Base-by-base conservation (phyloP, 2,797 vertebrate genomes). In the Paratrypauchen microcephalus region DNA sequence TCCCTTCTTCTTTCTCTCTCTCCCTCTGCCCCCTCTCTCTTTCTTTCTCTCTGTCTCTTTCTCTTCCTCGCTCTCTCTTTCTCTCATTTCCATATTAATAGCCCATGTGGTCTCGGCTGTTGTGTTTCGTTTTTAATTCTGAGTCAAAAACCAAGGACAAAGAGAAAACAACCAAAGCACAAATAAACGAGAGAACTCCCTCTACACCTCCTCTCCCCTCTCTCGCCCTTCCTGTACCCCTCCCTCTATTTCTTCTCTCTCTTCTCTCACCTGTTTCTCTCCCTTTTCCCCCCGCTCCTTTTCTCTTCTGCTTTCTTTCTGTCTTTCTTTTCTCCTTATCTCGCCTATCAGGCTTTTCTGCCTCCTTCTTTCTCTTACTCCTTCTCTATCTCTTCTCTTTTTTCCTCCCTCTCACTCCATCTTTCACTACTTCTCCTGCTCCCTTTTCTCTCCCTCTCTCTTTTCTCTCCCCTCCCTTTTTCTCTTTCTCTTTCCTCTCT, bases 71-170 rank as follows among this genome's bases (percentile, higher is more conserved):
- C 12, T 9, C 23, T 23, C 16, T 23, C 24, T 16, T 1, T 28
- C 24, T 28, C 55, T 28, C 55, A 55, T 55, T 55, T 55, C n/a
- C 52, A 55, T 55, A 55, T 55, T 55, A 55, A 55, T 54, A 54
- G 21, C 50, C 2, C 21, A 23, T 23, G n/a, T 55, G 52, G 21
- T 55, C 18, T 4, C 21, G 1, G 52, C 11, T 23, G n/a, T 21
- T 55, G n/a, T 19, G n/a, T 23, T 52, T 6, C 50, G 50, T 19
- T n/a, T 55, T 55, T 55, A 55, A 55, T 55, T 55, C 52, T 55
- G 52, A 41, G 11, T 41, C 39, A 41, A 41, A 41, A 41, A 23
- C 52, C 52, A 55, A 55, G 52, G 52, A 55, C 52, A 55, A 55
- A 55, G n/a, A 21, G 9, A 55, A 55, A 55, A 55, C n/a, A 54